phyloP scores from a whole-genome alignment of 2,797 vertebrate genomes.

The Taeniopygia guttata region DNA sequence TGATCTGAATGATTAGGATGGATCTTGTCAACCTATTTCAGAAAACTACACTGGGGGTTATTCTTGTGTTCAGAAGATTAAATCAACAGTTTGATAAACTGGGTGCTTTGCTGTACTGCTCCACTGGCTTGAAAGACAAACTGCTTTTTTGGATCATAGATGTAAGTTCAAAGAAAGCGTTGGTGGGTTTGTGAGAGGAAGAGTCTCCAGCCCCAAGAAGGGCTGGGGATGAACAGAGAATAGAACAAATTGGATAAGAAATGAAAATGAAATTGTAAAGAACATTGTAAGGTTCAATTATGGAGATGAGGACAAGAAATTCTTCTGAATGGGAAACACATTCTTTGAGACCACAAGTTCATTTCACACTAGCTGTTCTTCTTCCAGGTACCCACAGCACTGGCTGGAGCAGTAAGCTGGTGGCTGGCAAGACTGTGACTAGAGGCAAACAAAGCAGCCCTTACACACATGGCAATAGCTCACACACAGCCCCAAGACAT shows the following conservation, averaged over 20 bases:
- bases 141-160: not conserved
- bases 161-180: not conserved
- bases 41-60: not conserved
- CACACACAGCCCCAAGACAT: not conserved
- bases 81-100: constrained; percentile 3
- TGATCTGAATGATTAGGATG: not conserved
- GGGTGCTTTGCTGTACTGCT: not conserved
- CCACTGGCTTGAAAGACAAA: not conserved
- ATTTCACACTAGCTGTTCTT: not conserved
- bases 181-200: not conserved
- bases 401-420: not conserved
- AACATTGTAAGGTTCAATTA: not conserved
- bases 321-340: not conserved
- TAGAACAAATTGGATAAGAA: not conserved
- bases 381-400: not conserved
- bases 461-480: not conserved
- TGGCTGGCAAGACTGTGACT: not conserved
- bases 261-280: not conserved
- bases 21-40: not conserved
- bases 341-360: not conserved
- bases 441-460: not conserved
- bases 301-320: not conserved
- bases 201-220: not conserved
- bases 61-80: constrained; percentile 9
- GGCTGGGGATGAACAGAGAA: not conserved